A percentile compares a stretch with the other conserved stretches of the same genome.
phyloP scores from a whole-genome alignment of 2,888 invertebrate species.

The Drosophila mayaguana region DNA sequence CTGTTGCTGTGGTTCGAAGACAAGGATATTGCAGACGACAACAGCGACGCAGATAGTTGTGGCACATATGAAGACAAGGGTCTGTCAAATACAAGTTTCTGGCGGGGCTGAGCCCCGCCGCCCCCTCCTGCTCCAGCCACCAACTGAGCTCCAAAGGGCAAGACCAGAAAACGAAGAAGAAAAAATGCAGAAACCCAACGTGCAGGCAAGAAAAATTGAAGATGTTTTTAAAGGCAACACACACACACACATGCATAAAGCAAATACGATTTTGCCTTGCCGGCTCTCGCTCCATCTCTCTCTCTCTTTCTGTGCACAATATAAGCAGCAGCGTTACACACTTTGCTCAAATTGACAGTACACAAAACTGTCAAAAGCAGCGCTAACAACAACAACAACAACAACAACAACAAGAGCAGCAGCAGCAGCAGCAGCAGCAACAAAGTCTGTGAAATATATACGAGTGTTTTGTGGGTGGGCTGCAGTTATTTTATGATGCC shows the following conservation, averaged over 20 bases:
- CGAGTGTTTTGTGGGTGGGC: slow-evolving; percentile 44
- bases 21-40: slow-evolving; percentile 38
- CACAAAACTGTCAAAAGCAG: slow-evolving; percentile 78
- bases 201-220: slow-evolving; percentile 74
- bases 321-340: slow-evolving; percentile 66
- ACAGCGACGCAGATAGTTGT: slow-evolving; percentile 65
- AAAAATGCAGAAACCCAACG: slow-evolving; percentile 33
- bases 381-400: slow-evolving; percentile 23
- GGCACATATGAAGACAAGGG: slow-evolving; percentile 80
- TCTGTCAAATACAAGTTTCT: slow-evolving; percentile 81
- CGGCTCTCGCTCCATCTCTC: neutral
- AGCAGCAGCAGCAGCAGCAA: slow-evolving; percentile 29
- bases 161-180: slow-evolving; percentile 18
- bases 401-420: slow-evolving; percentile 28
- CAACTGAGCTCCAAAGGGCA: neutral
- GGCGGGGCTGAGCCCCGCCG: slow-evolving; percentile 54
- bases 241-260: slow-evolving; percentile 22
- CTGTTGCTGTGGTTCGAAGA: slow-evolving; percentile 11
- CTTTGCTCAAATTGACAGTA: slow-evolving; percentile 78
- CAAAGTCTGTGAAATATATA: slow-evolving; percentile 59
- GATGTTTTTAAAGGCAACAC: slow-evolving; percentile 74
- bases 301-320: slow-evolving; percentile 21
- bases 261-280: slow-evolving; percentile 49
- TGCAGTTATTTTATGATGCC: slow-evolving; percentile 26
- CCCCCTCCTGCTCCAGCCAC: no score